Evolutionary conservation across 2,888 invertebrate genomes (phyloP).

Genomic region (Cremastinae sp.): DNA sequence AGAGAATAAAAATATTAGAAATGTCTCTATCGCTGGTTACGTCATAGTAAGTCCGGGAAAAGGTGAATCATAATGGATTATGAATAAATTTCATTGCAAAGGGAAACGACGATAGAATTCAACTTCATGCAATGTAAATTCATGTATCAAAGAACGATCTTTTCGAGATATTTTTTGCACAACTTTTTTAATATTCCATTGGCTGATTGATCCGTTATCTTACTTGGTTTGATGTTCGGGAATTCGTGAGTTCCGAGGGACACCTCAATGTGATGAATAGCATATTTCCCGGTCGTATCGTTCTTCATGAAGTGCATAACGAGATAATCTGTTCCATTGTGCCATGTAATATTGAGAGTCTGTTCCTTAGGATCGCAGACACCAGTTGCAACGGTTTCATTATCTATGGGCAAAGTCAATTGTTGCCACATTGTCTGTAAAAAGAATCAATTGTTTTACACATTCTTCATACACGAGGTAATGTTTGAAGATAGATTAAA

Average conservation of each 20-base stretch:
- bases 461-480: too few relatives aligned
- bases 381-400: slow-evolving; percentile 76
- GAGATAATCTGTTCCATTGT: slow-evolving; percentile 69
- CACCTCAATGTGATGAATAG: slow-evolving; percentile 69
- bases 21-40: too few relatives aligned
- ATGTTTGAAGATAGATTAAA: too few relatives aligned
- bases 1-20: too few relatives aligned
- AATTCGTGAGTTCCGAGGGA: slow-evolving; percentile 73
- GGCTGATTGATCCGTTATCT: slow-evolving; percentile 41
- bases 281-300: slow-evolving; percentile 72
- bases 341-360: slow-evolving; percentile 79
- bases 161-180: slow-evolving; percentile 1
- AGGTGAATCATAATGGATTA: too few relatives aligned
- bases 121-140: not conserved
- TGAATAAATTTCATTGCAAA: too few relatives aligned
- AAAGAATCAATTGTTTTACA: not conserved
- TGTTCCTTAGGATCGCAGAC: slow-evolving; percentile 77
- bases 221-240: slow-evolving; percentile 73
- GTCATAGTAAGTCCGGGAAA: too few relatives aligned
- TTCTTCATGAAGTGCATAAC: slow-evolving; percentile 80
- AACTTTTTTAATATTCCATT: not conserved
- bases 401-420: slow-evolving; percentile 79
- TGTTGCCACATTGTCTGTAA: slow-evolving; percentile 30
- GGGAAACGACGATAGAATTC: too few relatives aligned
- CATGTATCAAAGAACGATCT: too few relatives aligned